Base-by-base conservation (phyloP, 37 sponge, comb jelly and placozoan genomes). In the Aplysina aerophoba region DNA sequence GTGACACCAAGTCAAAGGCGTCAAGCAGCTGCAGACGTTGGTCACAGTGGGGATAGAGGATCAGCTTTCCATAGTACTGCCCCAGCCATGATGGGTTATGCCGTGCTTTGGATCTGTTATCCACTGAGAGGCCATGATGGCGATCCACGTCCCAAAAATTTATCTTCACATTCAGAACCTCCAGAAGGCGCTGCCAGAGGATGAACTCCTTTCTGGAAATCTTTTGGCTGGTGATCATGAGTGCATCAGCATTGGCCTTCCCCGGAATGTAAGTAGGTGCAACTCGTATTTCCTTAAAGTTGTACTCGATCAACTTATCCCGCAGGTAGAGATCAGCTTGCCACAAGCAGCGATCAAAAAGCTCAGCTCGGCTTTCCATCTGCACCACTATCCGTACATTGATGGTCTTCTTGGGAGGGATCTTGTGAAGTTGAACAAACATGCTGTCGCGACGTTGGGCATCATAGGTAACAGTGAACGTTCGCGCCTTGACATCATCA, bases 281-380 rank as follows among this genome's bases (percentile, higher is more conserved):
- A 30, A 94, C 89, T 16, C 81, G 79, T 16, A 90, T 84, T 21
- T 78, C 81, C 15, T 74, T 71, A 36, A 59, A 86, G 50, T 53
- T 85, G 77, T 94, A 94, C 81, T 94, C 91, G 11, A 94, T 83
- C 25, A 90, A 85, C 65, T 94, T 94, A 22, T 88, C 87, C 53
- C 89, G 57, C 21, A 88, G 84, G 83, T 84, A 83, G 65, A 94
- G 84, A 31, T 88, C 89, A 56, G 89, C 84, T 56, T 94, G 91
- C 91, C 91, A 94, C 28, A 67, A 20, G 64, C 88, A 90, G n/a
- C 5, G 60, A 35, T 88, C 89, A 58, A 72, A 90, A 0, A 90
- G 77, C 17, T 90, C 88, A 1, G 83, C 84, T 17, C 68, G 55
- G 35, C 34, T 33, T 19, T 80, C 89, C 81, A 94, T 41, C n/a